Evolutionary conservation across 2,797 vertebrate species (phyloP).

Genomic region (Lerista edwardsae): DNA sequence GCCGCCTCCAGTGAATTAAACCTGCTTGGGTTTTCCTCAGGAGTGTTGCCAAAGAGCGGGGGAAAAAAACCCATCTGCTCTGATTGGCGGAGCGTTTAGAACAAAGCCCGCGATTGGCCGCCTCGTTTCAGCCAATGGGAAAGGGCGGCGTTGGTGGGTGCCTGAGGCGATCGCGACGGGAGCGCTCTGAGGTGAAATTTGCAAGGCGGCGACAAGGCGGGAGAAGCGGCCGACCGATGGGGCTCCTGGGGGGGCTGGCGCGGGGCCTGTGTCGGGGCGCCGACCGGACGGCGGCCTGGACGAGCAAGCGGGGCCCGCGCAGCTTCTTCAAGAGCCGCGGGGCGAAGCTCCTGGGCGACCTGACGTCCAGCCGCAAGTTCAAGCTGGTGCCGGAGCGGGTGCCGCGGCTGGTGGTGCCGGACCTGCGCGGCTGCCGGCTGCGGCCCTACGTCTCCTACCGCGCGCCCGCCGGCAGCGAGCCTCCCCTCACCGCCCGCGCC

Average conservation of each 20-base stretch:
- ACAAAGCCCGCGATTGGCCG: slow-evolving; percentile 2
- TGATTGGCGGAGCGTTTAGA: fast-evolving
- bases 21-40: too few relatives aligned
- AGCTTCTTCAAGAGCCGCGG: slow-evolving; percentile 86
- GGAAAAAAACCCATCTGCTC: too few relatives aligned
- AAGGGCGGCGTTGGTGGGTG: background rate
- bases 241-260: slow-evolving; percentile 81
- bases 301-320: slow-evolving; percentile 90
- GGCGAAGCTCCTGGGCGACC: slow-evolving; percentile 76
- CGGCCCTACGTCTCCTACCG: slow-evolving; percentile 92
- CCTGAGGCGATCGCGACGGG: background rate
- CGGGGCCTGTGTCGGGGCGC: slow-evolving; percentile 88
- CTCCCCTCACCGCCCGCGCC: slow-evolving; percentile 78
- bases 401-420: slow-evolving; percentile 86
- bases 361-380: slow-evolving; percentile 81
- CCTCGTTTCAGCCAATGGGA: slow-evolving; percentile 33
- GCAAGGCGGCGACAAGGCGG: too few relatives aligned
- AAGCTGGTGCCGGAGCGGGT: slow-evolving; percentile 81
- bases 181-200: fast-evolving
- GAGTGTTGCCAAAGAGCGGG: too few relatives aligned
- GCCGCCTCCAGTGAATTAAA: too few relatives aligned
- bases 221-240: slow-evolving; percentile 75
- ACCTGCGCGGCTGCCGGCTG: slow-evolving; percentile 86
- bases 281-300: slow-evolving; percentile 88
- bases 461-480: slow-evolving; percentile 75